Conservation (phyloP, 1,140 invertebrate species). For the Halictus rubicundus region DNA sequence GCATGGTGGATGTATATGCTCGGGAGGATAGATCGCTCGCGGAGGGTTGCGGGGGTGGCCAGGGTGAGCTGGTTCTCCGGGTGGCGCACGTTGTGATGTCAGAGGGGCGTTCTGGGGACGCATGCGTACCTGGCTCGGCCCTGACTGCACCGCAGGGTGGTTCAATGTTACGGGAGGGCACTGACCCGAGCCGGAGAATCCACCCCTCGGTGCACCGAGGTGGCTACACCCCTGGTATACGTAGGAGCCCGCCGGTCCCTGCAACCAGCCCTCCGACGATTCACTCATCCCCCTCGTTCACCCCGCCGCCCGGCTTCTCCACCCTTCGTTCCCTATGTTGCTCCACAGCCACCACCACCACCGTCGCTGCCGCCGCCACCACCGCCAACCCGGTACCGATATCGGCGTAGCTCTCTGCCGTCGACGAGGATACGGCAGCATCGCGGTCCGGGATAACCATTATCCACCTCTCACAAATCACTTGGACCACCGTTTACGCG, state of each 20-base stretch:
- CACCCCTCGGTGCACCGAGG: slow-evolving; percentile 68
- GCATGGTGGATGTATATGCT: slow-evolving; percentile 13
- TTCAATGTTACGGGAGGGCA: slow-evolving; percentile 81
- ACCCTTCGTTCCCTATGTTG: slow-evolving; percentile 1
- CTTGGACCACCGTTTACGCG: slow-evolving; percentile 71
- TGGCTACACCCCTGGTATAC: slow-evolving; percentile 71
- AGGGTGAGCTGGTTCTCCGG: slow-evolving; percentile 49
- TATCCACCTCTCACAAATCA: slow-evolving; percentile 77
- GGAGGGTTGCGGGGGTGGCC: slow-evolving; percentile 10
- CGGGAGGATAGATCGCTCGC: slow-evolving; percentile 29
- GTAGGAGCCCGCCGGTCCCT: slow-evolving; percentile 59
- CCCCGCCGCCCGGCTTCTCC: background rate
- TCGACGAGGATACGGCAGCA: slow-evolving; percentile 55
- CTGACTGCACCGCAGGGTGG: slow-evolving; percentile 80
- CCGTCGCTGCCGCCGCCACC: slow-evolving; percentile 31
- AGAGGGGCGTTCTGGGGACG: slow-evolving; percentile 57
- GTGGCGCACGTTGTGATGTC: slow-evolving; percentile 57
- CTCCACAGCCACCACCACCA: slow-evolving; percentile 27
- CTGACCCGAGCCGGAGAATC: slow-evolving; percentile 76
- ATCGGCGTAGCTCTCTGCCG: slow-evolving; percentile 23
- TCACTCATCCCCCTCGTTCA: slow-evolving; percentile 40
- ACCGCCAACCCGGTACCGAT: slow-evolving; percentile 37
- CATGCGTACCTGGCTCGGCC: slow-evolving; percentile 75
- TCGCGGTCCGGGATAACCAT: slow-evolving; percentile 72
- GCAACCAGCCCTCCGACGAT: slow-evolving; percentile 61